Evolutionary conservation across 2,797 vertebrate genomes (phyloP), one percentile per base, ranked within the genome.

Genomic region (Sorex maritimensis): DNA sequence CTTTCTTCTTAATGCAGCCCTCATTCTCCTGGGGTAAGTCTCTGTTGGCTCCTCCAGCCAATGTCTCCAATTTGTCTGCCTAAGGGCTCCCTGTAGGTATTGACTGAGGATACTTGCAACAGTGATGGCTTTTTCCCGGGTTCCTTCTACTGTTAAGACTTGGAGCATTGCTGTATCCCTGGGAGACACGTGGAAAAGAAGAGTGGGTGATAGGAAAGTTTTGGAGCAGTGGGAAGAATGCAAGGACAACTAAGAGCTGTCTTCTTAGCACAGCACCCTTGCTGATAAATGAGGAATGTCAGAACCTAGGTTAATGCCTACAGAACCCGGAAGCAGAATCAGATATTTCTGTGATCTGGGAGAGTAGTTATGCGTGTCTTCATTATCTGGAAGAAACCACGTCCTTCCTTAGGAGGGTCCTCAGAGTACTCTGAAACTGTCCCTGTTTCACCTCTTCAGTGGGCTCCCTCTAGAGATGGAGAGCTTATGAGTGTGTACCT

Each of bases 281-380:
- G 34, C 26, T 2, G 26, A 14, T 24, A 24, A 26, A 26, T 1
- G 21, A 11, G 38, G 19, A 15, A 5, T 0, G 0, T 0, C 13
- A 0, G 0, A n/a, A 19, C 81, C 21, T 34, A 21, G n/a, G 3
- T 15, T 5, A 28, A 21, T 73, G n/a, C 34, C 49, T 26, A 10
- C 5, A n/a, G 26, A 13, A 4, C 13, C 13, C 63, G 4, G 21
- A 69, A 7, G 7, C 9, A 6, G 0, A 0, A 21, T 11, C 9
- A 2, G 26, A 41, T 11, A 3, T 24, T 7, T 19, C 4, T 3
- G 34, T 4, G 13, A 13, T 52, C 5, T 10, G 0, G 2, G 38
- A 81, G 34, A 12, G 44, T 1, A 1, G 58, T 17, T 12, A 4
- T 44, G 6, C 13, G 23, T 24, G 38, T 9, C 10, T 15, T 34